Percentiles rank a stretch among this genome's conserved stretches.
These are phyloP conservation scores for Gobio gobio DNA, from an alignment of 2,113 vertebrate species.

Conservation along the genomic window DNA sequence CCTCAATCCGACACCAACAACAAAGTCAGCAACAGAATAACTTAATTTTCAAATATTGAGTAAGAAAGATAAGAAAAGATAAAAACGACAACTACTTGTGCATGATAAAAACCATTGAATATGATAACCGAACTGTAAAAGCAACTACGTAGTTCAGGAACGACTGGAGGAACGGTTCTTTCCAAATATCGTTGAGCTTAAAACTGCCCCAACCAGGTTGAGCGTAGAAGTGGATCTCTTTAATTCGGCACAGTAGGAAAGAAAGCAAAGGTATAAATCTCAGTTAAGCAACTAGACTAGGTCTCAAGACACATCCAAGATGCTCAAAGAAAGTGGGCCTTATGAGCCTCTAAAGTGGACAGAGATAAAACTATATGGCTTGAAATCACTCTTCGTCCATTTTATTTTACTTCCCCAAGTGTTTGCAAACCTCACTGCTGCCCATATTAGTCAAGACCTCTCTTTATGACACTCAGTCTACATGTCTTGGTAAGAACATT, in stretches of 20 bases:
- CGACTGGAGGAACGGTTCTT: neutral
- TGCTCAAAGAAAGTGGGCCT: conserved; percentile 91
- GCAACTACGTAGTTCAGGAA: neutral
- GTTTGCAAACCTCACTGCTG: conserved; percentile 39
- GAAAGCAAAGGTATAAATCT: conserved; percentile 92
- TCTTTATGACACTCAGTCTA: neutral
- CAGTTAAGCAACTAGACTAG: conserved; percentile 89
- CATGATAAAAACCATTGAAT: neutral
- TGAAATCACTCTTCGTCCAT: conserved; percentile 79
- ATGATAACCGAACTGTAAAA: neutral
- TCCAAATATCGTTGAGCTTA: conserved; percentile 30
- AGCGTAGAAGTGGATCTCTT: conserved; percentile 83
- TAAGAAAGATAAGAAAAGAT: neutral
- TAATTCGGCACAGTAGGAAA: conserved; percentile 89
- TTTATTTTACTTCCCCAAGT: neutral
- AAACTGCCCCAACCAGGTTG: conserved; percentile 74
- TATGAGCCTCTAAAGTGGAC: conserved; percentile 66
- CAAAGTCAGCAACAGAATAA: too few relatives aligned
- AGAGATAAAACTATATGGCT: conserved; percentile 79
- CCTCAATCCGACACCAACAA: neutral
- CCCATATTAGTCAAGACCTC: conserved; percentile 46
- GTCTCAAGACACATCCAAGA: conserved; percentile 87
- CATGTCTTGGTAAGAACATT: neutral
- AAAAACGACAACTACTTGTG: neutral
- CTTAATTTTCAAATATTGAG: too few relatives aligned